Evolutionary conservation across 2,113 vertebrate species (phyloP), one percentile per base, ranked within the genome.

Genomic region (Pseudorectes ferrugineus): DNA sequence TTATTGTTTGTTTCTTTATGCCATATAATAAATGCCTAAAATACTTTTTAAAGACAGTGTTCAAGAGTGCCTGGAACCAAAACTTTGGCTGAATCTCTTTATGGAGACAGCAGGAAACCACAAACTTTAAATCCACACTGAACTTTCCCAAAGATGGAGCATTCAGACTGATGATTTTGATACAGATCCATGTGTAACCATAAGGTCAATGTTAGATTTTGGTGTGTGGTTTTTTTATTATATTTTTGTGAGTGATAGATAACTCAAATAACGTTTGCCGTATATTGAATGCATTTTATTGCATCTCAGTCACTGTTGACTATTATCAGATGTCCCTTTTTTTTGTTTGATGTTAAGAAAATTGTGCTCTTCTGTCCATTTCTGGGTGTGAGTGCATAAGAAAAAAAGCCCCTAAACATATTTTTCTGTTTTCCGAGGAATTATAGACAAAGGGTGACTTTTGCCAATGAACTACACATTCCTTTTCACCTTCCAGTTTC

Each of bases 191-290:
- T 61, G 49, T 52, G 26, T 31, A 72, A 82, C 71, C 77, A 42
- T 89, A 89, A 93, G 58, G 58, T 79, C 38, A 85, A 8, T 76
- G 49, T 76, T 85, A 70, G 74, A 95, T 87, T 95, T 89, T 68
- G 43, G 48, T 14, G 19, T 76, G 45, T 14, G 48, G 0, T 0
- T 3, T 62, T 85, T 77, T 67, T n/a, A 58, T 91, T 91, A 18
- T 40, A 63, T 89, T 92, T 90, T 78, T 65, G 10, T 77, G 68
- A 88, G 24, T 52, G 22, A 81, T 21, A 68, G 55, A 52, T 73
- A 70, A 51, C 9, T n/a, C 36, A 75, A 89, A 54, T 68, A 78
- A 52, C 3, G 45, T 75, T 92, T 96, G 16, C 9, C 24, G 6
- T 42, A 28, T 54, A 61, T 25, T 40, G 45, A 57, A 65, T 61